These are phyloP conservation scores for Nebria ingens DNA, from an alignment of 1,140 invertebrate genomes.

Conservation along the genomic window DNA sequence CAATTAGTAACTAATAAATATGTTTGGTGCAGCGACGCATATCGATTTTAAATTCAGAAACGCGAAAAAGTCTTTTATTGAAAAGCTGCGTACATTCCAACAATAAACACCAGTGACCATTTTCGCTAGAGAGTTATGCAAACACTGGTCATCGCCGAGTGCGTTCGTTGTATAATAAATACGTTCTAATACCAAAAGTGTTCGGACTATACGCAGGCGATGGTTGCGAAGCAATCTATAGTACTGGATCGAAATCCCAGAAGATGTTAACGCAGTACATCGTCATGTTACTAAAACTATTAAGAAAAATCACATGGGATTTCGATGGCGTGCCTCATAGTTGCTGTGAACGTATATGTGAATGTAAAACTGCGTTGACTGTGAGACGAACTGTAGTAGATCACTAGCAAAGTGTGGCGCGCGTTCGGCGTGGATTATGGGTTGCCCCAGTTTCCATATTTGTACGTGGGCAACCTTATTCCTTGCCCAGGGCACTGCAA, in stretches of 20 bases:
- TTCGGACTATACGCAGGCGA: too few species aligned
- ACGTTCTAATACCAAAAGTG: too few species aligned
- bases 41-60: not conserved
- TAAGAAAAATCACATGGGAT: too few species aligned
- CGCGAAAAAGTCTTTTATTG: not conserved
- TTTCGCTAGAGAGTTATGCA: not conserved
- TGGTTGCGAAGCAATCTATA: too few species aligned
- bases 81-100: not conserved
- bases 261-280: too few species aligned
- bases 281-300: too few species aligned
- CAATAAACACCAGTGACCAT: not conserved
- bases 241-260: too few species aligned
- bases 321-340: too few species aligned
- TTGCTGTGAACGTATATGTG: too few species aligned
- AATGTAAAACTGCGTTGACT: too few species aligned
- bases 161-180: too few species aligned
- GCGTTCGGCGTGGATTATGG: not conserved
- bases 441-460: slow-evolving; percentile 6
- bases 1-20: not conserved
- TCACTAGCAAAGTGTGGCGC: not conserved
- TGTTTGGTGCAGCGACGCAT: not conserved
- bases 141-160: not conserved
- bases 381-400: too few species aligned
- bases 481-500: not conserved
- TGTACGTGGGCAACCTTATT: not conserved